These are phyloP conservation scores for Phymatocera aterrima DNA, from an alignment of 2,888 invertebrate genomes.

Conservation along the genomic window DNA sequence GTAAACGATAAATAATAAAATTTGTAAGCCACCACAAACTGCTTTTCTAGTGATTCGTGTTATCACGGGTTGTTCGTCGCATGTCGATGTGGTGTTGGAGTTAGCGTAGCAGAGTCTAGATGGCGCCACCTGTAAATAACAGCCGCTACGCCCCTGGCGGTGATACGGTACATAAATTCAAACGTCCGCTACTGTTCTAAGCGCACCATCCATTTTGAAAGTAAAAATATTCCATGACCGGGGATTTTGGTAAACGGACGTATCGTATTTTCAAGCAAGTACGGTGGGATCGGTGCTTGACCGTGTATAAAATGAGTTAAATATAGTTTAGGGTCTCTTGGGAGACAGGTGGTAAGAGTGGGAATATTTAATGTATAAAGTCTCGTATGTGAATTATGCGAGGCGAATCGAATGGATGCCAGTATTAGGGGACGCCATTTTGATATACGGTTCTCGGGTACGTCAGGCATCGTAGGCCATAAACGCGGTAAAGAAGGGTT, in stretches of 20 bases:
- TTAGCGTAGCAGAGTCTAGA: background rate
- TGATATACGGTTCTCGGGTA: slow-evolving; percentile 69
- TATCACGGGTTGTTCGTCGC: too few relatives aligned
- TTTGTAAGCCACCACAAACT: background rate
- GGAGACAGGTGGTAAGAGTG: slow-evolving; percentile 50
- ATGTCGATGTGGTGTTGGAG: background rate
- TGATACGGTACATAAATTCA: slow-evolving; percentile 53
- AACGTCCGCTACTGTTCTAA: slow-evolving; percentile 57
- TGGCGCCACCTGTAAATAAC: background rate
- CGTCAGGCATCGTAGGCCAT: slow-evolving; percentile 66
- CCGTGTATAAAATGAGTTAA: slow-evolving; percentile 43
- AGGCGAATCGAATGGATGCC: slow-evolving; percentile 69
- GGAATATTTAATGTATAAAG: slow-evolving; percentile 9
- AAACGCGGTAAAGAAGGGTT: slow-evolving; percentile 56
- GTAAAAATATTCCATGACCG: slow-evolving; percentile 70
- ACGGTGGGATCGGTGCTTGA: slow-evolving; percentile 21
- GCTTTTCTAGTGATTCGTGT: too few relatives aligned
- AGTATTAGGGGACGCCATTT: slow-evolving; percentile 71
- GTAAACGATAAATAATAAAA: background rate
- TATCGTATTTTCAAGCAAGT: slow-evolving; percentile 32
- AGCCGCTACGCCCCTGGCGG: slow-evolving; percentile 54
- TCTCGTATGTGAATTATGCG: slow-evolving; percentile 57
- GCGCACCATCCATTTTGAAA: slow-evolving; percentile 67
- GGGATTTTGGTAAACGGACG: slow-evolving; percentile 55
- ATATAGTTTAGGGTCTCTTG: slow-evolving; percentile 41